Conservation (phyloP, 2,113 vertebrate genomes). For the Setophaga kirtlandii region DNA sequence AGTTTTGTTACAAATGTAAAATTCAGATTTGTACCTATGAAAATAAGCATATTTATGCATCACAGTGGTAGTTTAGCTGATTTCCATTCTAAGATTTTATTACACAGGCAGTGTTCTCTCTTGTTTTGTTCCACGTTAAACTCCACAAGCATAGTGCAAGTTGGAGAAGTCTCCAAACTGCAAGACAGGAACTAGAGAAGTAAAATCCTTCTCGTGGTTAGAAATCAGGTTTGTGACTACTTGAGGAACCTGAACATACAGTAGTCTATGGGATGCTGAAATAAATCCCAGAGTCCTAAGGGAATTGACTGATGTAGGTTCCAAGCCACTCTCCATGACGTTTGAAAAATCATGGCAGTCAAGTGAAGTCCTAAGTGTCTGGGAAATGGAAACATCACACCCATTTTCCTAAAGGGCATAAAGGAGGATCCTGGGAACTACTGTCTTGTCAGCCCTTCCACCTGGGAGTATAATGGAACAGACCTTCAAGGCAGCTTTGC, state of each 20-base stretch:
- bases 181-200: background rate
- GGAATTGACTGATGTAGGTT: background rate
- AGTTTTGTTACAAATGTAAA: background rate
- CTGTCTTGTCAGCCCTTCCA: background rate
- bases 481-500: background rate
- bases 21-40: background rate
- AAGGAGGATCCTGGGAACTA: background rate
- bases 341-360: background rate
- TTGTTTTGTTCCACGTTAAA: background rate
- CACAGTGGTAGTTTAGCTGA: background rate
- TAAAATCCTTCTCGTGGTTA: accelerated
- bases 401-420: background rate
- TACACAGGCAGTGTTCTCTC: background rate
- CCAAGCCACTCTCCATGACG: background rate
- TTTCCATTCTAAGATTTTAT: background rate
- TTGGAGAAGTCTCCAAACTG: background rate
- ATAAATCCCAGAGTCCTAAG: too few species aligned
- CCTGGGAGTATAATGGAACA: background rate
- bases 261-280: background rate
- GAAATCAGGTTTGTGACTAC: background rate
- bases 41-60: background rate
- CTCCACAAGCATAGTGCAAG: background rate
- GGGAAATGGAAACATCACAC: background rate
- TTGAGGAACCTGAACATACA: background rate
- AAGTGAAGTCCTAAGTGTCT: background rate